phyloP scores from a whole-genome alignment of 2,797 vertebrate species.

The Ctenopoma kingsleyae region DNA sequence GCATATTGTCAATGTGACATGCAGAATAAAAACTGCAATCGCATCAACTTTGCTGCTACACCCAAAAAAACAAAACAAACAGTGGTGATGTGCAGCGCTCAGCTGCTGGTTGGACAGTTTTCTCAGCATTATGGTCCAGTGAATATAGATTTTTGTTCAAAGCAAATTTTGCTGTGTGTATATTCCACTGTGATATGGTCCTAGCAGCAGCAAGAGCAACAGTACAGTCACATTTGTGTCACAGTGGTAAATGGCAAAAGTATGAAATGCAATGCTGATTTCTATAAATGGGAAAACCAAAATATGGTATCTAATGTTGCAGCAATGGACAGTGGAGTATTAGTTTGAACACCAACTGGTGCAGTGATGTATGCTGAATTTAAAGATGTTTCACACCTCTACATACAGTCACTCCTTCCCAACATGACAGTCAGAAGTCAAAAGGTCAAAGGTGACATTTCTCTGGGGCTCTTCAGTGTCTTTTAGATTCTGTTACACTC shows the following conservation, averaged over 20 bases:
- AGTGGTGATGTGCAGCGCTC: neutral
- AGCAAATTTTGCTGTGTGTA: neutral
- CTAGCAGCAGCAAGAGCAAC: neutral
- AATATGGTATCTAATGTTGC: neutral
- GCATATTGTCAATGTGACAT: neutral
- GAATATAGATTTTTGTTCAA: constrained; percentile 20
- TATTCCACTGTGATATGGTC: constrained; percentile 9
- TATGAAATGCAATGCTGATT: neutral
- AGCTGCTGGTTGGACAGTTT: constrained; percentile 24
- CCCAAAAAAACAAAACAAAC: neutral
- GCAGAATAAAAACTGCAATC: constrained; percentile 8
- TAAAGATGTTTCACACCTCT: neutral
- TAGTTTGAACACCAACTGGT: neutral
- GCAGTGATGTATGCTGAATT: neutral
- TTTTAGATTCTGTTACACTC: constrained; percentile 29
- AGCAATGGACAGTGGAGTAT: neutral
- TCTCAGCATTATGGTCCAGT: constrained; percentile 3
- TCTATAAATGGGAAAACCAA: neutral
- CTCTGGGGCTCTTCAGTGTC: neutral
- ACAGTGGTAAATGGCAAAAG: neutral
- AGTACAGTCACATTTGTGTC: neutral
- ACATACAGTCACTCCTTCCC: neutral
- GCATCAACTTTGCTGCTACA: constrained; percentile 18
- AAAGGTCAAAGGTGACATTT: constrained; percentile 52
- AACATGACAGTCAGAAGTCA: neutral